Conservation (phyloP, 2,113 vertebrate genomes). For the Nothobranchius furzeri region DNA sequence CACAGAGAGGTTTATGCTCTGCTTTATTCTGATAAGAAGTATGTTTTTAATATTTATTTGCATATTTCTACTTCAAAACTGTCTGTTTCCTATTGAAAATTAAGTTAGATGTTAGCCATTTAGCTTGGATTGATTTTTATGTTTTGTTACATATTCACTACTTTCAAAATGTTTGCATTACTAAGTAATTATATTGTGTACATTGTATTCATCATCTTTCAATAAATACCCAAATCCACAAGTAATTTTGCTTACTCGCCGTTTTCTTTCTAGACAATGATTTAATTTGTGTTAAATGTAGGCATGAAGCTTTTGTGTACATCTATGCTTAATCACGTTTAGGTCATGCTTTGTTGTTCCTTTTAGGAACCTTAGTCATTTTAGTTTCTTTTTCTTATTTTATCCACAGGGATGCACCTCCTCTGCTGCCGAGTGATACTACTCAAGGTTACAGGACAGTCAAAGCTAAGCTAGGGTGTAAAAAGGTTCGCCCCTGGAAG, state of each 20-base stretch:
- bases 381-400: conserved; percentile 8
- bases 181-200: too few species aligned
- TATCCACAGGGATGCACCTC: conserved; percentile 90
- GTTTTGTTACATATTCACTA: not conserved
- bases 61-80: not conserved
- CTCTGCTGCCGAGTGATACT: conserved; percentile 93
- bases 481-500: conserved; percentile 97
- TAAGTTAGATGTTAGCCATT: too few species aligned
- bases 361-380: not conserved
- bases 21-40: conserved; percentile 99
- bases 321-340: too few species aligned
- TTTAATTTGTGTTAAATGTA: too few species aligned
- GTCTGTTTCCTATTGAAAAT: not conserved
- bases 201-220: too few species aligned
- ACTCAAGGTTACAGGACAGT: conserved; percentile 98
- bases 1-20: conserved; percentile 97
- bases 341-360: not conserved
- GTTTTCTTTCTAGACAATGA: too few species aligned
- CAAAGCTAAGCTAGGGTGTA: conserved; percentile 97
- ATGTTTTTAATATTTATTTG: conserved; percentile 50
- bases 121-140: too few species aligned
- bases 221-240: too few species aligned
- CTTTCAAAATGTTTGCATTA: too few species aligned
- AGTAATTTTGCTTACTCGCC: too few species aligned
- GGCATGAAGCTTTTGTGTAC: too few species aligned